Base-by-base conservation (phyloP, 2,113 vertebrate genomes). In the Baryphthengus martii region DNA sequence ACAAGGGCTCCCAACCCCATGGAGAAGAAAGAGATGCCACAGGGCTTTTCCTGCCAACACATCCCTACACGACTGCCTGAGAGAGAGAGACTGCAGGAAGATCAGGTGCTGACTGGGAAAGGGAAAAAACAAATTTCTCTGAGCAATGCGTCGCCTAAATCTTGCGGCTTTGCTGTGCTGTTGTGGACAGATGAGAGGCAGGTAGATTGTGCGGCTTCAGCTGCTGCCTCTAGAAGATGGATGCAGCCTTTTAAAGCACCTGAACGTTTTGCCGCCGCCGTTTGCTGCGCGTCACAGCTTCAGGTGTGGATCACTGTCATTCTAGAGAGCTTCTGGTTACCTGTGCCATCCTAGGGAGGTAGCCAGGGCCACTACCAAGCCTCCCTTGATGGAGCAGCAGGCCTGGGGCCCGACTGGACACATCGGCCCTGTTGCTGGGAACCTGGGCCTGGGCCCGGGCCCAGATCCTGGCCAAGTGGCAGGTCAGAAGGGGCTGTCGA, bases 1-100 rank as follows among this genome's bases (percentile, higher is more conserved):
- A 4, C 0, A 3, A 42, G 18, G 11, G 6, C 3, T 79, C 25
- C 5, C 37, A 50, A 1, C 3, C 9, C 33, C 7, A 3, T 4
- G 11, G 42, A 66, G 40, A 31, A 3, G 8, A 66, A 62, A 21
- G 29, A 70, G 37, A 33, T 0, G 0, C 24, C 0, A 0, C 29
- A 77, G 55, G 2, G 14, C 26, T 47, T 2, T 8, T 93, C 17
- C 23, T 88, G 35, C 13, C 17, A 24, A 5, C 2, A 6, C 1
- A 2, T 44, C 35, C 23, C 13, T n/a, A 28, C 3, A 4, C 0
- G 1, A 3, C 12, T 26, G 25, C 35, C 44, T 73, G 53, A 62
- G 39, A 47, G 21, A 47, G 21, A 29, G 29, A 52, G 8, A 42
- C 45, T 0, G 0, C 52, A 44, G 26, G 23, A 71, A 35, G 19